Conservation (phyloP, 2,113 vertebrate genomes). For the Nerophis lumbriciformis region DNA sequence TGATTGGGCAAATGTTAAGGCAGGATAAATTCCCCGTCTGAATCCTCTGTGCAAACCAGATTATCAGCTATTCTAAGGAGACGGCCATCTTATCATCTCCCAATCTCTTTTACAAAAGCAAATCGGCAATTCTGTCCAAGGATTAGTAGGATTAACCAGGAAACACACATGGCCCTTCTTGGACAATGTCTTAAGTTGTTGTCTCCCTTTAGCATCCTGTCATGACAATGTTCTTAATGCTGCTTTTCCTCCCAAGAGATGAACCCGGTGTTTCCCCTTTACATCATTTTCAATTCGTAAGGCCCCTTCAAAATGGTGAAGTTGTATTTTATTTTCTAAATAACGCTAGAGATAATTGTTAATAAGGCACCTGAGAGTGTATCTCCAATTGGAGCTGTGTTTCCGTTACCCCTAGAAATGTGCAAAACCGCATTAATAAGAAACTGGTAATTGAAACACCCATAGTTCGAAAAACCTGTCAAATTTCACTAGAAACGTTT, state of each 20-base stretch:
- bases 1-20: conserved; percentile 77
- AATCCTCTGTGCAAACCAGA: conserved; percentile 74
- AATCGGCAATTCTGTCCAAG: conserved; percentile 68
- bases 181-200: conserved; percentile 57
- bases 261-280: neutral
- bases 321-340: too few relatives aligned
- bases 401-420: too few relatives aligned
- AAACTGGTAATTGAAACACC: too few relatives aligned
- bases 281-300: too few relatives aligned
- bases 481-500: too few relatives aligned
- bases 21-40: conserved; percentile 69
- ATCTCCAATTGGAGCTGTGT: too few relatives aligned
- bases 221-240: conserved; percentile 30
- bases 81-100: conserved; percentile 62
- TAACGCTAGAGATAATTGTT: too few relatives aligned
- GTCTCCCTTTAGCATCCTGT: conserved; percentile 47
- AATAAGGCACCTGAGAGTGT: too few relatives aligned
- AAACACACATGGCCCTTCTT: conserved; percentile 59
- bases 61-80: conserved; percentile 72
- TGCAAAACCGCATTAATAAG: too few relatives aligned
- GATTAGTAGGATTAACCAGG: conserved; percentile 72
- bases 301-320: too few relatives aligned
- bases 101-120: conserved; percentile 74
- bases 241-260: conserved; percentile 14
- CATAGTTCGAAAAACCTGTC: too few relatives aligned